Base-by-base conservation (phyloP, 2,888 invertebrate genomes). In the Melipona bicolor region DNA sequence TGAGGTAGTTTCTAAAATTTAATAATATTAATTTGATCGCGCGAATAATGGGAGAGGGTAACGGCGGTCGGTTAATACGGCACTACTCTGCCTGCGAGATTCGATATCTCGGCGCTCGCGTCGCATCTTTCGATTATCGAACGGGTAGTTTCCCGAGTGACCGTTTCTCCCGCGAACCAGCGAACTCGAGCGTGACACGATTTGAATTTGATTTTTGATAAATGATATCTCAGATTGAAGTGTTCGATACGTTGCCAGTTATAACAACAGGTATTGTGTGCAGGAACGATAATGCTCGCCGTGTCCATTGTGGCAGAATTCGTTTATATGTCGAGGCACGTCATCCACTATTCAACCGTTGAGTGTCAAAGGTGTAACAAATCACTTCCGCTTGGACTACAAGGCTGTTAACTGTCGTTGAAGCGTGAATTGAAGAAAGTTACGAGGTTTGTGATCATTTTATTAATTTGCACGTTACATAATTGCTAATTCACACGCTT, bases 271-370 rank as follows among this genome's bases (percentile, higher is more conserved):
- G 27, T 21, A n/a, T 64, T 27, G 19, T 64, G 64, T 36, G 21
- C 19, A 9, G 11, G 32, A n/a, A 19, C 13, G 49, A 59, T n/a
- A 6, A 19, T 36, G 50, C n/a, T 70, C 13, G 36, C 4, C 6
- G 70, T 59, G 71, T 4, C 24, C 32, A 21, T 19, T 17, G 32
- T 52, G 27, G 3, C 21, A 50, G 36, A 13, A 36, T 62, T 32
- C 54, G 24, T 78, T 78, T 65, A 64, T 49, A 11, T 32, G 65
- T 19, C 54, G 50, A 64, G 24, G 73, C 19, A n/a, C 43, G 52
- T 65, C 32, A 56, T 32, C 27, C 19, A 43, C 43, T 11, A n/a
- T 32, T 5, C 64, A 73, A 65, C 74, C 24, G 49, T 73, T 73
- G 56, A 49, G 13, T 19, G 32, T 52, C 73, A 36, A n/a, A 17